A percentile compares a stretch with the other conserved stretches of the same genome.
Evolutionary conservation across 92 coral and sea anemone genomes (phyloP).

Genomic region (Epizoanthus stellaris): DNA sequence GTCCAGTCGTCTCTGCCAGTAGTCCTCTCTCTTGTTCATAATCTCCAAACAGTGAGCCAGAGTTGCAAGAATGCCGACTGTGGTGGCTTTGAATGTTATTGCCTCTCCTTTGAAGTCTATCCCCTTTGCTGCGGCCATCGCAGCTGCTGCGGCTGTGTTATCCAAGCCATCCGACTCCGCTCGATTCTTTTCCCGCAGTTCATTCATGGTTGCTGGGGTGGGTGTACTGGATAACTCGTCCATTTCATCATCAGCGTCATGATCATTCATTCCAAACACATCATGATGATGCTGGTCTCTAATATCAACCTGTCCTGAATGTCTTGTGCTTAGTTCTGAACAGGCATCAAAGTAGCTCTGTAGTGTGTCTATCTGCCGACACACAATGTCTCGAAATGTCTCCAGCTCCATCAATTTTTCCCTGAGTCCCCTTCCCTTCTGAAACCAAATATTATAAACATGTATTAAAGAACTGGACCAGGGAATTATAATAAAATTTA

Average conservation of each 20-base stretch:
- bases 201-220: constrained; percentile 85
- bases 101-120: constrained; percentile 98
- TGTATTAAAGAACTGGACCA: neutral
- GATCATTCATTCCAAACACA: constrained; percentile 73
- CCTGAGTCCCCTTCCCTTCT: constrained; percentile 95
- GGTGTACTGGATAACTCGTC: constrained; percentile 98
- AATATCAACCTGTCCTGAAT: constrained; percentile 58
- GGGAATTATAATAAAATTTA: neutral
- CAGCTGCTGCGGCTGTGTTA: constrained; percentile 55
- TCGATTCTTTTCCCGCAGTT: constrained; percentile 57
- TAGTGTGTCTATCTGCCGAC: constrained; percentile 96
- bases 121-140: constrained; percentile 79
- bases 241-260: constrained; percentile 99
- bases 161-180: constrained; percentile 54
- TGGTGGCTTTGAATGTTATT: constrained; percentile 96
- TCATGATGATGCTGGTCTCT: constrained; percentile 78
- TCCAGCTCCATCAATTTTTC: constrained; percentile 97
- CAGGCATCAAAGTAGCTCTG: constrained; percentile 97
- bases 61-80: constrained; percentile 94
- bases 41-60: constrained; percentile 95
- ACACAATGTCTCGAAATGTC: constrained; percentile 94
- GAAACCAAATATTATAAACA: constrained; percentile 1
- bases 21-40: constrained; percentile 93
- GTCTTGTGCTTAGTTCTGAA: constrained; percentile 69
- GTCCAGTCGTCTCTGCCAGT: constrained; percentile 91